Percentiles rank a stretch among this genome's conserved stretches.
Evolutionary conservation across 1,140 invertebrate species (phyloP).

Genomic region (Diabrotica undecimpunctata): DNA sequence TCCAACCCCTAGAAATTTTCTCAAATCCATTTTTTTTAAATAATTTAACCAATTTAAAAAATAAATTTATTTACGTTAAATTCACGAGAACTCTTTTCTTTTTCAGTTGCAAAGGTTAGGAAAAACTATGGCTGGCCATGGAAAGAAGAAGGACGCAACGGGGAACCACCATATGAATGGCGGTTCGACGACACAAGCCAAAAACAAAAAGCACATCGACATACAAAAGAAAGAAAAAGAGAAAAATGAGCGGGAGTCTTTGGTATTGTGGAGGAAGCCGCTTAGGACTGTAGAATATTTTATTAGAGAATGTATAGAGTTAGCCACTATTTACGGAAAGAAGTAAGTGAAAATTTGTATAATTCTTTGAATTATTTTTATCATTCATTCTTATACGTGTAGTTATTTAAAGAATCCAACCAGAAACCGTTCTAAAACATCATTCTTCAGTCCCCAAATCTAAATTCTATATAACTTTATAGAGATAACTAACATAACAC

Average conservation of each 20-base stretch:
- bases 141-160: constrained; percentile 33
- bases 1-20: too few relatives aligned
- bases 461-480: too few relatives aligned
- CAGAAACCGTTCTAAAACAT: too few relatives aligned
- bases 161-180: constrained; percentile 24
- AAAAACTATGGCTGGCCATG: constrained; percentile 43
- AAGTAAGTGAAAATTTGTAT: constrained; percentile 41
- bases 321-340: constrained; percentile 57
- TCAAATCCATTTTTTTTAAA: too few relatives aligned
- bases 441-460: too few relatives aligned
- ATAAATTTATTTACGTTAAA: too few relatives aligned
- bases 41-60: too few relatives aligned
- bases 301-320: constrained; percentile 66
- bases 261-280: constrained; percentile 86
- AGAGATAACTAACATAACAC: too few relatives aligned
- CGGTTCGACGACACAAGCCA: constrained; percentile 26
- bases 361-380: too few relatives aligned
- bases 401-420: too few relatives aligned
- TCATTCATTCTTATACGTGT: too few relatives aligned
- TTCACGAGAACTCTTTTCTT: neutral
- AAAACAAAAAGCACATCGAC: constrained; percentile 18
- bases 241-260: constrained; percentile 54
- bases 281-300: constrained; percentile 82
- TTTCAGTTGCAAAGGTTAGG: constrained; percentile 48
- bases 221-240: constrained; percentile 47